Evolutionary conservation across 2,797 vertebrate species (phyloP).

Genomic region (Mallotus villosus): DNA sequence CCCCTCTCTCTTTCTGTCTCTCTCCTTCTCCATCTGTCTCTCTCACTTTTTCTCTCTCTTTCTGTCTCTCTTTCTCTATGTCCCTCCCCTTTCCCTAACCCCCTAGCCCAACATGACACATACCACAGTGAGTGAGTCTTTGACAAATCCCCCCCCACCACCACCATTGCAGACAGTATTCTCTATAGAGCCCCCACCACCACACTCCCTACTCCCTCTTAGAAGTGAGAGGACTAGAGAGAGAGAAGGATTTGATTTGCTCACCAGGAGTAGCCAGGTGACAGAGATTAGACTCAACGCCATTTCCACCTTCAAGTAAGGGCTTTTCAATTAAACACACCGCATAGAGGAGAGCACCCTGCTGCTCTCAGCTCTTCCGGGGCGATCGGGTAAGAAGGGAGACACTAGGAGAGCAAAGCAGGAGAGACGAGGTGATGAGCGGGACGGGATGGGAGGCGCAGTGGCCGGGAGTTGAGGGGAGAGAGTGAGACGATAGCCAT

Average conservation of each 20-base stretch:
- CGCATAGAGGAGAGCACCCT: slow-evolving; percentile 55
- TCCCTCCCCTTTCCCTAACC: background rate
- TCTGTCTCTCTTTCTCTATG: background rate
- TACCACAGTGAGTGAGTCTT: background rate
- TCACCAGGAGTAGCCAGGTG: slow-evolving; percentile 49
- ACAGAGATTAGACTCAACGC: slow-evolving; percentile 5
- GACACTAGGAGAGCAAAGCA: too few relatives aligned
- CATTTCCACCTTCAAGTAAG: slow-evolving; percentile 65
- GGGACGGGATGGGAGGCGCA: too few relatives aligned
- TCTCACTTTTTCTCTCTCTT: too few relatives aligned
- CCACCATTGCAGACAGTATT: slow-evolving; percentile 45
- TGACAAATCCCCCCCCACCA: slow-evolving; percentile 18
- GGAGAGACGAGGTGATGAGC: too few relatives aligned
- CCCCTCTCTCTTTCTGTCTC: slow-evolving; percentile 62
- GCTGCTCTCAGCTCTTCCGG: too few relatives aligned
- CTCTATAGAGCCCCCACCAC: slow-evolving; percentile 45
- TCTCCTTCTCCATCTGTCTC: background rate
- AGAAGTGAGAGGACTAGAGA: too few relatives aligned
- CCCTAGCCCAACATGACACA: background rate
- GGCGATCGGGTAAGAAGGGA: too few relatives aligned
- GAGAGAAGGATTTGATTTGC: slow-evolving; percentile 68
- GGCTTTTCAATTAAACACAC: slow-evolving; percentile 67
- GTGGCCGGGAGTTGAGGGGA: too few relatives aligned
- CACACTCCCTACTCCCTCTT: background rate
- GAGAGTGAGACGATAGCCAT: too few relatives aligned